Base-by-base conservation (phyloP, 2,113 vertebrate genomes). In the Laticauda laticaudata region DNA sequence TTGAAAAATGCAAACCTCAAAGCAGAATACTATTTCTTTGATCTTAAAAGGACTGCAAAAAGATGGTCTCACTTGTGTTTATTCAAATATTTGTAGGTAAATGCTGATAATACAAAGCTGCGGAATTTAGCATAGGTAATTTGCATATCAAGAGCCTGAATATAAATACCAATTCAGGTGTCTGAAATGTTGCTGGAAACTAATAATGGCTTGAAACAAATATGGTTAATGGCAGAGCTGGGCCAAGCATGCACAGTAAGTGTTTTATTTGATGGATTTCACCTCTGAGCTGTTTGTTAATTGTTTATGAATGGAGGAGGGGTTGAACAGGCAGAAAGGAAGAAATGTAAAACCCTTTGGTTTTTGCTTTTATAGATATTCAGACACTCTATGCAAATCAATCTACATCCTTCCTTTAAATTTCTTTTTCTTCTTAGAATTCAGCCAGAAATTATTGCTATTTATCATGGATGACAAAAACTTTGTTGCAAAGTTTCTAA, bases 11-110 rank as follows among this genome's bases (percentile, higher is more conserved):
- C 92, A 96, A 96, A 96, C 93, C 97, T 97, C 96, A 97, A 97
- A 97, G 96, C 94, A 95, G 89, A 94, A 94, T 93, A 89, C 93
- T 94, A 92, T 81, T 93, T 95, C 96, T 97, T 97, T 97, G 96
- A 97, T 97, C 93, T 96, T 97, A 90, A 96, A 94, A 96, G 94
- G 94, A 89, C 95, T 97, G 91, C 96, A 95, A 97, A 97, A 95
- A 94, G 96, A 96, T 96, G 94, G 90, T 95, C 92, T 97, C 92
- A 97, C 94, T 95, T 94, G 93, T 96, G 91, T 97, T 97, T 95
- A 96, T 97, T 97, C 94, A 95, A 91, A 94, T 95, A 93, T 97
- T 97, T 97, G 91, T 94, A 97, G 97, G 97, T 95, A 98, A 97
- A 97, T 0, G 86, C 88, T 97, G 95, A 94, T 97, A 97, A 97